Base-by-base conservation (phyloP, 2,888 invertebrate genomes). In the Andrena praecox region DNA sequence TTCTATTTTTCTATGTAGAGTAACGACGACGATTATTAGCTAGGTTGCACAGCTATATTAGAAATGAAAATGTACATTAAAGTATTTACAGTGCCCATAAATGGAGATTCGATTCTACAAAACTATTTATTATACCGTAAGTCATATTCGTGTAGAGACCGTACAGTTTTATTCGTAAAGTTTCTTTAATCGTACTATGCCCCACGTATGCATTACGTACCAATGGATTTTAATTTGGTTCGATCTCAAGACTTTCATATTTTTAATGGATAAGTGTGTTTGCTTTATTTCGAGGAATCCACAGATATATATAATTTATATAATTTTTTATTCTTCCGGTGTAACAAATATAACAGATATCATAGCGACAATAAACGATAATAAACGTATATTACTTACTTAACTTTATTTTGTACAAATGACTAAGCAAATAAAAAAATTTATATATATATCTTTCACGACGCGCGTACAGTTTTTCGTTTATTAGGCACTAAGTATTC, bases 401-500 rank as follows among this genome's bases (percentile, higher is more conserved):
- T 56, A 50, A 69, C 52, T 52, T 52, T 29, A 69, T 69, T 59
- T 56, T 69, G 27, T 69, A 69, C 35, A 59, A 69, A 69, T 59
- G 35, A 50, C 42, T 54, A 48, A 48, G 10, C 31, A 20, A 68
- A 56, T 54, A 42, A 70, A 52, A 50, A 35, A 29, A 10, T 31
- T 56, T 1, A 33, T 29, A 20, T 20, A 20, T 20, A 67, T 54
- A 24, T 20, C n/a, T 42, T 31, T 75, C 42, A 68, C 35, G 24
- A 75, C 50, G 24, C 52, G 50, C 35, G n/a, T 60, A 42, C 31
- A 60, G 29, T 67, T 74, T 64, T 71, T 8, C 76, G 33, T 56
- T 60, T 85, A 24, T 77, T 74, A 59, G 48, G 33, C 31, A n/a
- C 62, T 56, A 87, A 74, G 56, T 86, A 78, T 86, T 95, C 94